Evolutionary conservation across 2,797 vertebrate species (phyloP).

Genomic region (Basileuterus tristriatus): DNA sequence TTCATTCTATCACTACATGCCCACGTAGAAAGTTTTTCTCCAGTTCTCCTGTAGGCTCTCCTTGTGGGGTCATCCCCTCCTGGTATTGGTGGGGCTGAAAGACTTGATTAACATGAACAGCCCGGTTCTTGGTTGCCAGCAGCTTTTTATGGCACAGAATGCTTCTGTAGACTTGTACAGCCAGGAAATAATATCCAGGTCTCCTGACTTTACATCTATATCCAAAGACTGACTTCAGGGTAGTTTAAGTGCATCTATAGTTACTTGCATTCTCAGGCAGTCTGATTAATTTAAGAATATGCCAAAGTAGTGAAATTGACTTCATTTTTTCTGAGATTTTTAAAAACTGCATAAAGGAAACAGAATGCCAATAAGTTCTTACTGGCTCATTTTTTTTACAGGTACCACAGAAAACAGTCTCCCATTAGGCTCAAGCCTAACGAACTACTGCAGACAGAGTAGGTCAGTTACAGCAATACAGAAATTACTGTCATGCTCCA

Average conservation of each 20-base stretch:
- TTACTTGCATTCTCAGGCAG: background rate
- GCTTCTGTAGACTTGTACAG: background rate
- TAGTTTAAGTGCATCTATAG: background rate
- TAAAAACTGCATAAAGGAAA: background rate
- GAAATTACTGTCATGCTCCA: background rate
- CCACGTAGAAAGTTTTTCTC: background rate
- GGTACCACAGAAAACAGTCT: background rate
- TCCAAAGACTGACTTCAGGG: background rate
- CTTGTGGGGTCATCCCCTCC: background rate
- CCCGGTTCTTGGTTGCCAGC: background rate
- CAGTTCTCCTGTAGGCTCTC: background rate
- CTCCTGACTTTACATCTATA: background rate
- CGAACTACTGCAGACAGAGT: background rate
- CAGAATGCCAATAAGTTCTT: background rate
- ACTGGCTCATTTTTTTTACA: background rate
- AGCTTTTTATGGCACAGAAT: slow-evolving; percentile 12
- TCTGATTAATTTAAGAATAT: background rate
- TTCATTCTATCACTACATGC: background rate
- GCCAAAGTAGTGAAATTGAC: background rate
- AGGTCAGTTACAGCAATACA: background rate
- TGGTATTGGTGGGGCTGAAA: background rate
- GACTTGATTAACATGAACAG: background rate
- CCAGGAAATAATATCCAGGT: background rate
- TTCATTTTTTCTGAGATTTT: background rate
- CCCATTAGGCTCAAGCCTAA: background rate